Percentiles rank a stretch among this genome's conserved stretches.
Evolutionary conservation across 2,797 vertebrate genomes (phyloP).

Genomic region (Agapornis canus): DNA sequence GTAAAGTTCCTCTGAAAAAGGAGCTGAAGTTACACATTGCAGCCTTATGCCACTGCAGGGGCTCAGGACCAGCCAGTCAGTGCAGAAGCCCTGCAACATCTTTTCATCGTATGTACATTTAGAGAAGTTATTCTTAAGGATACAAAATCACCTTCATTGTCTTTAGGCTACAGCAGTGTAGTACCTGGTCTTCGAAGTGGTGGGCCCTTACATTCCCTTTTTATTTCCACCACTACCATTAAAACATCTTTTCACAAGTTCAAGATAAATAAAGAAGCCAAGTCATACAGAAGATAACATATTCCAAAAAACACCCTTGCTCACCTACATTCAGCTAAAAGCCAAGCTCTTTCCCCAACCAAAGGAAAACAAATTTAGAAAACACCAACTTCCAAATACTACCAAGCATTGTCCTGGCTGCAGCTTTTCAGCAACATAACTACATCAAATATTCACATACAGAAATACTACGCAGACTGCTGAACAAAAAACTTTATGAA

Average conservation of each 20-base stretch:
- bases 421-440: background rate
- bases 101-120: background rate
- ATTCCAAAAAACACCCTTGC: background rate
- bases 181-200: background rate
- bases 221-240: background rate
- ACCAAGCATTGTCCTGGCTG: background rate
- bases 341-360: background rate
- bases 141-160: background rate
- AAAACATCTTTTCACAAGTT: background rate
- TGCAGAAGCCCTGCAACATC: background rate
- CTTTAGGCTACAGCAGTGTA: background rate
- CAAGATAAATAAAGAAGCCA: background rate
- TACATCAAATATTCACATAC: background rate
- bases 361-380: background rate
- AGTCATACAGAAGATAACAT: background rate
- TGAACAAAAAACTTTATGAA: background rate
- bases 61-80: rapidly evolving
- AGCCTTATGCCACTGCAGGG: background rate
- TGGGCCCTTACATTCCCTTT: background rate
- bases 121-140: background rate
- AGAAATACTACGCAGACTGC: background rate
- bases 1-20: background rate
- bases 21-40: background rate
- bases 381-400: background rate
- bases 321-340: background rate